phyloP scores from a whole-genome alignment of 2,113 vertebrate species.

The Petrocephalus microphthalmus region DNA sequence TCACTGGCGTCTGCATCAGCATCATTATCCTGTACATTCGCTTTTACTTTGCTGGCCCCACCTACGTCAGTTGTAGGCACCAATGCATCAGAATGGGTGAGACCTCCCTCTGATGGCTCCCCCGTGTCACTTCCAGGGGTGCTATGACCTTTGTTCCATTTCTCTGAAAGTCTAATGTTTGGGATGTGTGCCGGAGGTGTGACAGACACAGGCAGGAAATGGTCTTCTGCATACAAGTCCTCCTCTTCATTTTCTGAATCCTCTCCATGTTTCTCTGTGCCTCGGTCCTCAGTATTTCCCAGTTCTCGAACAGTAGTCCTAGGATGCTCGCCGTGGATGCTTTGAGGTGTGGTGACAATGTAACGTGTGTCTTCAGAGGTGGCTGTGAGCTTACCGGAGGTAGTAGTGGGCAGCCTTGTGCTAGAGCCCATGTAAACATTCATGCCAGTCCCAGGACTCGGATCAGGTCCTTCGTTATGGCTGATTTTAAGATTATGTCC shows the following conservation, averaged over 20 bases:
- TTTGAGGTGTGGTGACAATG: neutral
- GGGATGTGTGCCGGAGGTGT: slow-evolving; percentile 28
- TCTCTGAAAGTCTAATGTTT: slow-evolving; percentile 28
- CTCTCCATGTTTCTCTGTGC: slow-evolving; percentile 3
- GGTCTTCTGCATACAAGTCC: slow-evolving; percentile 40
- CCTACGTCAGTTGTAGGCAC: rapidly evolving
- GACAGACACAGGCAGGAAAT: slow-evolving; percentile 42
- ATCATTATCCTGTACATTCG: neutral
- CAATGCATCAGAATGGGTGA: rapidly evolving
- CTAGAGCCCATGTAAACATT: slow-evolving; percentile 16
- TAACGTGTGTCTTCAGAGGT: slow-evolving; percentile 15
- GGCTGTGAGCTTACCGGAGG: slow-evolving; percentile 3
- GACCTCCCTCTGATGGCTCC: neutral
- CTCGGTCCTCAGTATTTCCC: slow-evolving; percentile 3
- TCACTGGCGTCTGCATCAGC: neutral
- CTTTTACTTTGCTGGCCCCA: neutral
- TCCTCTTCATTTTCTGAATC: slow-evolving; percentile 27
- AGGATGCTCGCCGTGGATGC: neutral
- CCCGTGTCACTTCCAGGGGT: slow-evolving; percentile 21
- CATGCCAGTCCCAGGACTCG: slow-evolving; percentile 20
- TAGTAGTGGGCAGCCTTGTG: slow-evolving; percentile 10
- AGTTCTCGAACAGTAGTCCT: neutral
- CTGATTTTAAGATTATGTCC: slow-evolving; percentile 26
- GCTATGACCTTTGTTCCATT: neutral
- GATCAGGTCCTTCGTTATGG: slow-evolving; percentile 23